These are phyloP conservation scores for Acleris laterana DNA, from an alignment of 2,888 invertebrate species.

Conservation along the genomic window DNA sequence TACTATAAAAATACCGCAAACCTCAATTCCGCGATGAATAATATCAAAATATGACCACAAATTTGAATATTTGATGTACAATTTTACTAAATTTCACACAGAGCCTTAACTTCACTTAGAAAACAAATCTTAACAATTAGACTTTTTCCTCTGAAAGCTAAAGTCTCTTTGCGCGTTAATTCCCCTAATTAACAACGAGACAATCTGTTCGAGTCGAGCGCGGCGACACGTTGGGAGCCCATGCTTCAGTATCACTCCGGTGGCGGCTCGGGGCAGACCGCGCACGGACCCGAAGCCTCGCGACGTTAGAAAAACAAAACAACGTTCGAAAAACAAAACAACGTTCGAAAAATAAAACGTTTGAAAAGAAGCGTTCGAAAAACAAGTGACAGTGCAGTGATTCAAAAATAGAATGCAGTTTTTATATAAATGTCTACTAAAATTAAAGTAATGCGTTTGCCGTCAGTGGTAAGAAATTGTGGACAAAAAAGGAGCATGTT, in stretches of 20 bases:
- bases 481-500: constrained; percentile 62
- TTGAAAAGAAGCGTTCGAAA: constrained; percentile 27
- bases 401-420: constrained; percentile 41
- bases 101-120: not conserved
- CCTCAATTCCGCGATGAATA: too few species aligned
- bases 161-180: constrained; percentile 22
- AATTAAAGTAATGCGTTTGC: constrained; percentile 80
- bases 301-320: constrained; percentile 37
- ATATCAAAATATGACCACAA: too few species aligned
- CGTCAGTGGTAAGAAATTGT: constrained; percentile 75
- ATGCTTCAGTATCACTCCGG: constrained; percentile 66
- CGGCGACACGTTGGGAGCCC: constrained; percentile 17
- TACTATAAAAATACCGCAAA: too few species aligned
- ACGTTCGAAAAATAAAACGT: constrained; percentile 38
- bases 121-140: not conserved
- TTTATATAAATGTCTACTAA: constrained; percentile 65
- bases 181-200: constrained; percentile 38
- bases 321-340: constrained; percentile 26
- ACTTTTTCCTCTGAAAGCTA: constrained; percentile 7
- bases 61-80: not conserved
- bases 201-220: constrained; percentile 43
- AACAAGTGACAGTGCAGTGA: constrained; percentile 38
- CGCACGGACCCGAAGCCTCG: constrained; percentile 42
- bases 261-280: constrained; percentile 55
- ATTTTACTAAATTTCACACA: not conserved